Conservation (phyloP, 2,888 invertebrate genomes). For the Lypha dubia region DNA sequence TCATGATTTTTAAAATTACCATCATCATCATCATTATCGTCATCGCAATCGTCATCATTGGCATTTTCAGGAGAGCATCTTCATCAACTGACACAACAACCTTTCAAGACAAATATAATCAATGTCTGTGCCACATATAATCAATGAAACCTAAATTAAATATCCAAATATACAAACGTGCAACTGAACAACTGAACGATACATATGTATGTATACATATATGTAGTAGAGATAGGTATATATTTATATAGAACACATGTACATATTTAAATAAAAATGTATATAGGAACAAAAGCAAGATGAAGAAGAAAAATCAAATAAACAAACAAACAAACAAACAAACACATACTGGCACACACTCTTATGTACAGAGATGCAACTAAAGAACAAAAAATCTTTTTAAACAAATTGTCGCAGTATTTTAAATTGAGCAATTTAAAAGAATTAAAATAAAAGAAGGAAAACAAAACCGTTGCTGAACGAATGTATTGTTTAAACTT, state of each 20-base stretch:
- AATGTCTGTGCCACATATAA: conserved; percentile 69
- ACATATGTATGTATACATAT: neutral
- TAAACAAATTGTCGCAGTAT: conserved; percentile 29
- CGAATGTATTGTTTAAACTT: conserved; percentile 10
- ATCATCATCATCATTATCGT: neutral
- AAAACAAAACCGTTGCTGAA: conserved; percentile 22
- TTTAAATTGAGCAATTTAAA: conserved; percentile 63
- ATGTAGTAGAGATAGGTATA: no score
- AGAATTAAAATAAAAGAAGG: conserved; percentile 39
- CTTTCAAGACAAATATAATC: conserved; percentile 70
- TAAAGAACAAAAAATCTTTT: neutral
- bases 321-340: neutral
- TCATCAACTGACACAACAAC: conserved; percentile 31
- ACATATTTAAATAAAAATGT: neutral
- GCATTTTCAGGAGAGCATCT: conserved; percentile 11
- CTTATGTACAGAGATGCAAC: neutral
- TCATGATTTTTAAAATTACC: conserved; percentile 29
- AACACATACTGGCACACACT: neutral
- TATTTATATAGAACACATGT: neutral
- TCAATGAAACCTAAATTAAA: conserved; percentile 68
- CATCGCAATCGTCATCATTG: conserved; percentile 8
- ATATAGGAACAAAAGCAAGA: no score
- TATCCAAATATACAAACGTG: conserved; percentile 26
- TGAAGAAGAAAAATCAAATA: no score
- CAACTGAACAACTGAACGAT: neutral